Conservation (phyloP, 2,113 vertebrate genomes). For the Menidia beryllina region DNA sequence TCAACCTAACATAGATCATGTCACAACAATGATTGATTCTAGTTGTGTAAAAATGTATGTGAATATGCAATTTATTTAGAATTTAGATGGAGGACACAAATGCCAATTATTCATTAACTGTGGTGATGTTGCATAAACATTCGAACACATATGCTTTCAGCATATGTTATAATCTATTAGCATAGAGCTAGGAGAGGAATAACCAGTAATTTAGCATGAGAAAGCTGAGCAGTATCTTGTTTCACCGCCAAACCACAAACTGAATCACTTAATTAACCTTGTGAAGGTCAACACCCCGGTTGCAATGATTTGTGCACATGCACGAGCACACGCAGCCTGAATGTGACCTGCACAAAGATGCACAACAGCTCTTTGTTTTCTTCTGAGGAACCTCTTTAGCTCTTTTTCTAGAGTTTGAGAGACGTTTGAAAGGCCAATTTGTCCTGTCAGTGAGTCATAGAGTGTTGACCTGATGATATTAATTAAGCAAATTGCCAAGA, state of each 20-base stretch:
- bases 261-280: constrained; percentile 55
- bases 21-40: constrained; percentile 58
- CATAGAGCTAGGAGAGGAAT: constrained; percentile 51
- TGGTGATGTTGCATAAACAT: constrained; percentile 75
- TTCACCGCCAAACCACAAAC: constrained; percentile 46
- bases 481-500: constrained; percentile 26
- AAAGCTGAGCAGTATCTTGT: constrained; percentile 42
- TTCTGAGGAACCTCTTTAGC: constrained; percentile 7
- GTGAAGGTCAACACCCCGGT: constrained; percentile 48
- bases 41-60: constrained; percentile 64
- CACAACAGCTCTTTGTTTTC: constrained; percentile 20
- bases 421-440: constrained; percentile 41
- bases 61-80: no score
- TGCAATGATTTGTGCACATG: constrained; percentile 25
- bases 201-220: constrained; percentile 45
- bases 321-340: constrained; percentile 7
- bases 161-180: constrained; percentile 74
- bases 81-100: constrained; percentile 79
- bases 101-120: constrained; percentile 79
- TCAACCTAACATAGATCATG: constrained; percentile 59
- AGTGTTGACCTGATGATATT: constrained; percentile 54
- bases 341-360: constrained; percentile 35
- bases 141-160: constrained; percentile 63
- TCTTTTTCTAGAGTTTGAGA: constrained; percentile 10
- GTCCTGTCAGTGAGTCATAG: constrained; percentile 41